These are phyloP conservation scores for Stomatorhinus walkeri DNA, from an alignment of 2,797 vertebrate species.

Conservation along the genomic window DNA sequence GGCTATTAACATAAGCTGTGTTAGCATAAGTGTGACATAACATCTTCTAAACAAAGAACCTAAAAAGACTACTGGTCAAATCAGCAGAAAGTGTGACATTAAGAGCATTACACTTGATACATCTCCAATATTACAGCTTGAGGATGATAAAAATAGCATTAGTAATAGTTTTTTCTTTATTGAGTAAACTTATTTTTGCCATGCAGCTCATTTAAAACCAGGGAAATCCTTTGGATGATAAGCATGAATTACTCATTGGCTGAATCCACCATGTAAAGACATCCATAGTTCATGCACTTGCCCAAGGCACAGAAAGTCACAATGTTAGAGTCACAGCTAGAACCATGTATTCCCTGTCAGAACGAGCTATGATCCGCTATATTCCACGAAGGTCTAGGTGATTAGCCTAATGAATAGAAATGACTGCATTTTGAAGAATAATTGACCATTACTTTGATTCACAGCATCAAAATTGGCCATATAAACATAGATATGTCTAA, in stretches of 20 bases:
- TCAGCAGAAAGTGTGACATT: not conserved
- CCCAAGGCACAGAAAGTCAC: not conserved
- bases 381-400: not conserved
- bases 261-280: not conserved
- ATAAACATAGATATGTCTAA: not conserved
- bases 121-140: not conserved
- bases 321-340: not conserved
- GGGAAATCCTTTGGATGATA: not conserved
- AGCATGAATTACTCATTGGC: not conserved
- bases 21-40: not conserved
- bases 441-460: not conserved
- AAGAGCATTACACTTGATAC: not conserved
- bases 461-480: not conserved
- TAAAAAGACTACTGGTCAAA: not conserved
- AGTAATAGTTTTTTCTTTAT: not conserved
- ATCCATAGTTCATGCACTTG: not conserved
- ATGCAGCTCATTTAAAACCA: not conserved
- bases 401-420: not conserved
- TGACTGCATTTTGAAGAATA: not conserved
- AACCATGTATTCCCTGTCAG: not conserved
- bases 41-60: not conserved
- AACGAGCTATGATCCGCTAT: not conserved
- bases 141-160: not conserved
- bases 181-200: not conserved
- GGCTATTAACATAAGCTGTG: not conserved